Base-by-base conservation (phyloP, 2,113 vertebrate species). In the Macrotus californicus region DNA sequence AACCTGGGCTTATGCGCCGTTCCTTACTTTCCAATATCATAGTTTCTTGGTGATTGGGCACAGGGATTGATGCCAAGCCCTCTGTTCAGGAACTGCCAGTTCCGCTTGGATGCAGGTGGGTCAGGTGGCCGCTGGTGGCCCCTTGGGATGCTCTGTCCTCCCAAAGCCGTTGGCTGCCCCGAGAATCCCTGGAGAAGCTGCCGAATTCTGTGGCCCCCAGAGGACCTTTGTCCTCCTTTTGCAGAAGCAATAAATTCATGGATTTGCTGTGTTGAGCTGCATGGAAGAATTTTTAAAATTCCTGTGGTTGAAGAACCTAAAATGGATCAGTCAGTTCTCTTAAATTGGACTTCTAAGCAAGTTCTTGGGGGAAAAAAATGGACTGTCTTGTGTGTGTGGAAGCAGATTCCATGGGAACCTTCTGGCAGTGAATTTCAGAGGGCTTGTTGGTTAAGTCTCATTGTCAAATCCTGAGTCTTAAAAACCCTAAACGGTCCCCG, bases 201-300 rank as follows among this genome's bases (percentile, higher is more conserved):
- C 69, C 0, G 6, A 31, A 22, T 56, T 39, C 64, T 66, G 9
- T 2, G 9, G 87, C 76, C 88, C 84, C 95, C 29, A 36, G 91
- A 91, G 87, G 39, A 29, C 81, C 64, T 75, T 66, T 95, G 94
- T 69, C 93, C 93, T 93, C 43, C 43, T 96, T 96, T 91, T 75
- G 43, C 76, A 87, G 76, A 81, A 70, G 85, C 16, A 1, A 0
- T 70, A 64, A 66, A 48, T 87, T 80, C 26, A 19, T n/a, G 61
- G 80, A 83, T 83, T 87, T 0, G 79, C 88, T 96, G 91, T 92
- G 81, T 54, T 96, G 97, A 83, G 39, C 94, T 90, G 93, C 91
- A 93, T 95, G 83, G 84, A 93, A 92, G 75, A 90, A 92, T 89
- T 94, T 93, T 84, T 54, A 92, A 75, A 89, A 93, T 97, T 93